Percentiles rank a stretch among this genome's conserved stretches.
These are phyloP conservation scores for Sycobia sp. DNA, from an alignment of 1,140 invertebrate species.

Conservation along the genomic window DNA sequence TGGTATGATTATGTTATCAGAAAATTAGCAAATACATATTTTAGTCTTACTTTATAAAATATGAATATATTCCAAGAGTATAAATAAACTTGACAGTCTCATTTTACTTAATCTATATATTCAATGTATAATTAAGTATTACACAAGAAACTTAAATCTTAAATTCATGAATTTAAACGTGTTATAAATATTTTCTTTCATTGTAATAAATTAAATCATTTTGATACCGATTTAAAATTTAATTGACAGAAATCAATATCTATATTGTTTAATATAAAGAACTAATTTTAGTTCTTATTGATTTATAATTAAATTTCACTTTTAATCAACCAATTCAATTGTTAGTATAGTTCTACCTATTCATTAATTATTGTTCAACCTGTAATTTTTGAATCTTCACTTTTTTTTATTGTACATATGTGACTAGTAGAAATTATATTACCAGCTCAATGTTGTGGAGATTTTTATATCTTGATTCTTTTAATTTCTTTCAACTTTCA, in stretches of 20 bases:
- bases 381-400: constrained; percentile 3
- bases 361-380: neutral
- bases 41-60: too few relatives aligned
- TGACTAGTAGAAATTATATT: constrained; percentile 14
- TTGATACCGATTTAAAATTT: too few relatives aligned
- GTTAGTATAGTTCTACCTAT: constrained; percentile 8
- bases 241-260: neutral
- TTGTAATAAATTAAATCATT: too few relatives aligned
- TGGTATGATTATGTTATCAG: too few relatives aligned
- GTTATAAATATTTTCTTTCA: too few relatives aligned
- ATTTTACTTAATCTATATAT: too few relatives aligned
- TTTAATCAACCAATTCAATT: constrained; percentile 10
- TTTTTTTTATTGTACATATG: neutral
- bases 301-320: neutral
- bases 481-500: constrained; percentile 64
- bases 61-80: too few relatives aligned
- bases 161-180: too few relatives aligned
- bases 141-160: too few relatives aligned
- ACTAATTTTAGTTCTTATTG: neutral
- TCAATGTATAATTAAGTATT: too few relatives aligned
- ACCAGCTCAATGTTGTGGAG: constrained; percentile 21
- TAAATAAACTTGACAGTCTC: too few relatives aligned
- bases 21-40: too few relatives aligned
- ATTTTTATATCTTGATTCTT: constrained; percentile 53
- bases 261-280: neutral